phyloP scores from a whole-genome alignment of 2,888 invertebrate species.

The Nycteola revayana region DNA sequence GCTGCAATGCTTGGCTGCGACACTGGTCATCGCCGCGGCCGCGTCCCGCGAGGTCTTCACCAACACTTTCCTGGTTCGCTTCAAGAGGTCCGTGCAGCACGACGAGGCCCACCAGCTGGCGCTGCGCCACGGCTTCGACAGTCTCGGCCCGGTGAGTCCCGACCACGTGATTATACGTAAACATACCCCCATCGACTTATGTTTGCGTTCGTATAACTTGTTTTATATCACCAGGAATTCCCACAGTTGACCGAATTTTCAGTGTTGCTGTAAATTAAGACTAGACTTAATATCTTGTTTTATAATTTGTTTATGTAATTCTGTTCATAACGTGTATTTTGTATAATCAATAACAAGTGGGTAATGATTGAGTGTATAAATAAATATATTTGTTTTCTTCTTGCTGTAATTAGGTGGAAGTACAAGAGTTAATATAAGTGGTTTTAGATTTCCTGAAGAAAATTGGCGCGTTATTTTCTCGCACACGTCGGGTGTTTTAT shows the following conservation, averaged over 20 bases:
- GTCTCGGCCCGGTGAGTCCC: conserved; percentile 94
- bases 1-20: conserved; percentile 70
- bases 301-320: neutral
- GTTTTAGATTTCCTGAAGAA: too few species aligned
- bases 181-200: conserved; percentile 50
- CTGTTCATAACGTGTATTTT: neutral
- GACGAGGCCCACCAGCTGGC: conserved; percentile 92
- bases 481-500: too few species aligned
- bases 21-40: conserved; percentile 64
- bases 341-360: too few species aligned
- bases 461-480: too few species aligned
- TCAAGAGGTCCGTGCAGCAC: conserved; percentile 89
- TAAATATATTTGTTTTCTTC: too few species aligned
- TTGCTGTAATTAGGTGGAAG: too few species aligned
- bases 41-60: conserved; percentile 90
- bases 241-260: conserved; percentile 24
- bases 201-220: conserved; percentile 33
- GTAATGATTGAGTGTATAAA: too few species aligned
- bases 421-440: too few species aligned
- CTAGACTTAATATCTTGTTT: conserved; percentile 4
- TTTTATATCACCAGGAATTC: conserved; percentile 21
- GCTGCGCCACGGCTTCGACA: conserved; percentile 94
- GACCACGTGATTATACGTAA: conserved; percentile 74
- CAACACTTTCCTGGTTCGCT: conserved; percentile 96
- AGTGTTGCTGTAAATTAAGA: conserved; percentile 25